Base-by-base conservation (phyloP, 2,113 vertebrate genomes). In the Neogobius melanostomus region DNA sequence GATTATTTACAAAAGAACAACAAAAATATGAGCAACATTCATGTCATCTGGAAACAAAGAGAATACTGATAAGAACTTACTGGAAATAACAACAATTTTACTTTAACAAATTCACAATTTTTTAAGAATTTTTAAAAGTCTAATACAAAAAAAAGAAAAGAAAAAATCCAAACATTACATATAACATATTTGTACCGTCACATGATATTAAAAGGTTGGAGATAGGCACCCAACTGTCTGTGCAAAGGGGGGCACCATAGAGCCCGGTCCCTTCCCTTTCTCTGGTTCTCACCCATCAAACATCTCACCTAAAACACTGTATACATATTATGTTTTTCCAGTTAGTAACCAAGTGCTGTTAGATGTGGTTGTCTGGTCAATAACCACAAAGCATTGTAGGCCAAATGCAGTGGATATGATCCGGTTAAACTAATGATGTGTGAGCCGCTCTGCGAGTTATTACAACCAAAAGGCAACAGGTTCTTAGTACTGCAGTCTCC, bases 1-100 rank as follows among this genome's bases (percentile, higher is more conserved):
- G 80, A 81, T 90, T 91, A 93, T 92, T 91, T 91, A 92, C 87
- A 93, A 89, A 88, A 80, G 69, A 80, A 87, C 72, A 66, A 75
- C 78, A 85, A 74, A 79, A 81, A 75, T 81, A 78, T 74, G 71
- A 81, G 72, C 66, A 76, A 86, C 8, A 76, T 70, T 81, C 69
- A 45, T 71, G 82, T 79, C 82, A 68, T 75, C 80, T 75, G 80
- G 73, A 79, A 82, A 88, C 77, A 84, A 76, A 74, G 49, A 73
- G 85, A 82, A 87, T 81, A 89, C 76, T 82, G 74, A 86, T 69
- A 84, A 79, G 78, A 56, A 86, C 83, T 80, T 62, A 75, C 76
- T 82, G 87, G 85, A 87, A 87, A 85, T 90, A 74, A 86, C 82
- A 77, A 89, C 84, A 81, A 45, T 80, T 82, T 87, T 86, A 85